These are phyloP conservation scores for Amblyjoppa fuscipennis DNA, from an alignment of 2,888 invertebrate genomes.

Conservation along the genomic window DNA sequence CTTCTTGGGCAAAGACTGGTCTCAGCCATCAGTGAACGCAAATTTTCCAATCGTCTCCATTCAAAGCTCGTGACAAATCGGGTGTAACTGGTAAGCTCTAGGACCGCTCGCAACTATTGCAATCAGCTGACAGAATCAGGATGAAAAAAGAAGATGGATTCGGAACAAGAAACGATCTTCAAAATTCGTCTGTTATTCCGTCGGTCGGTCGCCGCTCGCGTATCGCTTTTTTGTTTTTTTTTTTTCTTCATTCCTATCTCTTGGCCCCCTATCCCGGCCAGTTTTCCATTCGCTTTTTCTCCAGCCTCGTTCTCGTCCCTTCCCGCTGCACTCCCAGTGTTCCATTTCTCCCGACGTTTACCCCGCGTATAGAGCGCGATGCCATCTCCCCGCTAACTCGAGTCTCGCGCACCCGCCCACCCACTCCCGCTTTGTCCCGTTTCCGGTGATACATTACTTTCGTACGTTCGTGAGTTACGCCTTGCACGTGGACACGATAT, in stretches of 20 bases:
- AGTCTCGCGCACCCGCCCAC: constrained; percentile 47
- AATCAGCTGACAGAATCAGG: neutral
- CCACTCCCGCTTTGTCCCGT: constrained; percentile 55
- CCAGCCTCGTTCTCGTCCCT: constrained; percentile 33
- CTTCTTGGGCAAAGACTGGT: no score
- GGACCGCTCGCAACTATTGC: neutral
- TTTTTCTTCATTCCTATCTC: constrained; percentile 49
- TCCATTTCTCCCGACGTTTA: constrained; percentile 66
- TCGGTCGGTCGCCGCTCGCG: constrained; percentile 39
- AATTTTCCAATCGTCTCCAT: neutral
- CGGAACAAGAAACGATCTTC: constrained; percentile 24
- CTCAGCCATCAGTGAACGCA: neutral
- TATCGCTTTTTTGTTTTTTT: constrained; percentile 27
- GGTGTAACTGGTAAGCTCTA: neutral
- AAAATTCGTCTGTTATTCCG: constrained; percentile 64
- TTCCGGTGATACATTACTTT: constrained; percentile 67
- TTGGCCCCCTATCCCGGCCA: constrained; percentile 29
- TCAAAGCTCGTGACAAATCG: no score
- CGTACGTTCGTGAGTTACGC: constrained; percentile 69
- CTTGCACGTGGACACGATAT: constrained; percentile 70
- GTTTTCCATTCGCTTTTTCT: constrained; percentile 65
- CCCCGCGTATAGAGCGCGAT: constrained; percentile 64
- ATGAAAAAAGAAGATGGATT: constrained; percentile 1
- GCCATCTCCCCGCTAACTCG: constrained; percentile 66
- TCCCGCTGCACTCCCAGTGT: constrained; percentile 17